Percentiles rank a stretch among this genome's conserved stretches.
Evolutionary conservation across 1,140 invertebrate genomes (phyloP).

Genomic region (Stenopsyche tienmushanensis): DNA sequence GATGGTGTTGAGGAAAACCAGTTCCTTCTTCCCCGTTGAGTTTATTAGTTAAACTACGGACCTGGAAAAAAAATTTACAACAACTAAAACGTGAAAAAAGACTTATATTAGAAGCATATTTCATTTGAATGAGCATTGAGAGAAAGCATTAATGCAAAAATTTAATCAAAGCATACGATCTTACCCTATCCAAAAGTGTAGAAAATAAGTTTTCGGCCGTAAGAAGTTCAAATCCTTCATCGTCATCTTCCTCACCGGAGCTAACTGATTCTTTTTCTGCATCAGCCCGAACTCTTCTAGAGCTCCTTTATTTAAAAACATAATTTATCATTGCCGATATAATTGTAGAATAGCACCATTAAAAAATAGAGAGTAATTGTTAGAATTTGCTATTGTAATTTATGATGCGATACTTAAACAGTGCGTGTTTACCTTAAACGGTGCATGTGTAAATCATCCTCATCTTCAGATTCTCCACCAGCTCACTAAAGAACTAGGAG

Average conservation of each 20-base stretch:
- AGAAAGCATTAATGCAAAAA: constrained; percentile 9
- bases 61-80: constrained; percentile 55
- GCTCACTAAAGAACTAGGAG: constrained; percentile 63
- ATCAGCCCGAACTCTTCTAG: constrained; percentile 66
- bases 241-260: constrained; percentile 84
- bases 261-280: constrained; percentile 76
- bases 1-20: constrained; percentile 57
- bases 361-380: neutral
- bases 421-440: constrained; percentile 69
- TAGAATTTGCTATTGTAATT: too few relatives aligned
- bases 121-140: neutral
- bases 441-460: constrained; percentile 70
- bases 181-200: constrained; percentile 78
- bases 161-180: constrained; percentile 10
- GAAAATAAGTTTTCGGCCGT: constrained; percentile 90
- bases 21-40: constrained; percentile 77
- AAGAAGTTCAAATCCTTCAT: constrained; percentile 85
- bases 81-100: constrained; percentile 17
- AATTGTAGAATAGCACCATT: neutral
- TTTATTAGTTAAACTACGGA: constrained; percentile 79
- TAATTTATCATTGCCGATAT: neutral
- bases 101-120: neutral
- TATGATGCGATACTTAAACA: too few relatives aligned
- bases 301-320: constrained; percentile 56
- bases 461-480: constrained; percentile 72